phyloP scores from a whole-genome alignment of 2,888 invertebrate genomes.

The Cynaeus angustus region DNA sequence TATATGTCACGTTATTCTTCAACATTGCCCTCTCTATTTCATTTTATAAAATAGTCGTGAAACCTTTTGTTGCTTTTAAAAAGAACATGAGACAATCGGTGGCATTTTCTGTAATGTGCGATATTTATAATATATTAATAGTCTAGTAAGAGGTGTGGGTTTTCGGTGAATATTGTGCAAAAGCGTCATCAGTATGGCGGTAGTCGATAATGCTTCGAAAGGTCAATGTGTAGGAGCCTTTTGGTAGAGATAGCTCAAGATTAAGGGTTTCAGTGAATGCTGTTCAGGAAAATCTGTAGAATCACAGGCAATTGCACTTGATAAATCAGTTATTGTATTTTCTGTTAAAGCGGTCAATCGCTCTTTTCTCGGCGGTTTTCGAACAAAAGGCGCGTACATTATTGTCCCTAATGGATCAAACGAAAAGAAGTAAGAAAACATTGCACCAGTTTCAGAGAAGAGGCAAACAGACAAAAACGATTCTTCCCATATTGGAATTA shows the following conservation, averaged over 20 bases:
- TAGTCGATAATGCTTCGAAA: constrained; percentile 40
- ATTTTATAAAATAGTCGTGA: constrained; percentile 36
- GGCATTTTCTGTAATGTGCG: constrained; percentile 16
- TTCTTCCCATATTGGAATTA: constrained; percentile 19
- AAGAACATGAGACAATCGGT: constrained; percentile 28
- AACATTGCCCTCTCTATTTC: constrained; percentile 20
- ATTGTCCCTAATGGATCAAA: constrained; percentile 56
- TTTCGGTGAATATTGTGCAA: constrained; percentile 15
- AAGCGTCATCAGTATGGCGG: constrained; percentile 42
- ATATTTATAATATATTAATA: constrained; percentile 39
- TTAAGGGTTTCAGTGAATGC: constrained; percentile 53
- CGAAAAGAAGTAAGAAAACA: constrained; percentile 48
- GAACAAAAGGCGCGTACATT: constrained; percentile 56
- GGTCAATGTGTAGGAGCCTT: constrained; percentile 44
- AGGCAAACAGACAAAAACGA: constrained; percentile 1
- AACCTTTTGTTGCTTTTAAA: constrained; percentile 26
- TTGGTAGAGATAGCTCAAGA: constrained; percentile 45
- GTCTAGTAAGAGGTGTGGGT: constrained; percentile 9
- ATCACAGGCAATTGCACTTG: constrained; percentile 60
- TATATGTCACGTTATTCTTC: constrained; percentile 28
- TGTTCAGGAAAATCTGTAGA: constrained; percentile 53
- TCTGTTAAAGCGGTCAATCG: constrained; percentile 60
- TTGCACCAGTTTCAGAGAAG: constrained; percentile 2
- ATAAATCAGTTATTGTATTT: constrained; percentile 62
- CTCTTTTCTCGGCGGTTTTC: constrained; percentile 50